Evolutionary conservation across 2,888 invertebrate genomes (phyloP), one percentile per base, ranked within the genome.

Genomic region (Pinctada fucata): DNA sequence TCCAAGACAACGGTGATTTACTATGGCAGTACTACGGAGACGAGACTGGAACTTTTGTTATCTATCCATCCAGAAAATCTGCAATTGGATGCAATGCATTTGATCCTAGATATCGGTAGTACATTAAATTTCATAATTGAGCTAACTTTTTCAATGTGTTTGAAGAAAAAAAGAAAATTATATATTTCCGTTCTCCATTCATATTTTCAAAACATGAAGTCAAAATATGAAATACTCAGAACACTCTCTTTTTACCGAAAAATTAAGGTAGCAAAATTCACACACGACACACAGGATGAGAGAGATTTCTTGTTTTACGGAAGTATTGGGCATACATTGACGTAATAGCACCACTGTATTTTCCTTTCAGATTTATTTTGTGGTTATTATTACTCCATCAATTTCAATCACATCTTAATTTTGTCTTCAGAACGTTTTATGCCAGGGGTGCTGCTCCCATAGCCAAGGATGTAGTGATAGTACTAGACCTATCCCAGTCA

Each of bases 71-170:
- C 16, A 49, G 66, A 16, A 50, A 65, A 10, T 65, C 71, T 3
- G 50, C 58, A 31, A 3, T 45, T 3, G 67, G 74, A 10, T 78
- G 78, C 70, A 51, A 10, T 47, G 68, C 49, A 31, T 78, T 74
- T 63, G 78, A 78, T 16, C 78, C 78, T 47, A 64, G 78, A 70
- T 74, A 64, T 13, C 64, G 78, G 78, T 71, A 50, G 3, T 31
- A 31, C 31, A 31, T 31, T 31, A 31, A 1, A 31, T 31, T 31
- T 31, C 31, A 31, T 31, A 31, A 31, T 31, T 31, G 31, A 31
- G 31, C 1, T 31, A 31, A 31, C 0, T 31, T 31, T 31, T 31
- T 31, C 31, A 31, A 31, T 31, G 31, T 31, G 31, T 31, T 31
- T 31, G 31, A 31, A 31, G 31, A 31, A 31, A 31, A 31, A 31